Conservation (phyloP, 2,797 vertebrate species). For the Simalia tracyae region DNA sequence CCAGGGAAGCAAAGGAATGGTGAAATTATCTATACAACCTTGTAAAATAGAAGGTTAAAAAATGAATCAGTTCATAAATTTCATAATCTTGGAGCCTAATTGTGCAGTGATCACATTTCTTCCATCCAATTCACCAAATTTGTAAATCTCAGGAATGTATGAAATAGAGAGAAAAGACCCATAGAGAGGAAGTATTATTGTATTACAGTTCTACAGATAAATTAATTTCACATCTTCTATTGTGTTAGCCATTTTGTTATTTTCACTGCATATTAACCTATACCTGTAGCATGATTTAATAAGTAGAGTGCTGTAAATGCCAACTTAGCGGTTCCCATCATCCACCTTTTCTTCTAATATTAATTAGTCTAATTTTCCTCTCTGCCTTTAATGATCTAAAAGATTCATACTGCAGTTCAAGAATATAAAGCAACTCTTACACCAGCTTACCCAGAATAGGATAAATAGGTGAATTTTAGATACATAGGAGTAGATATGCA, state of each 20-base stretch:
- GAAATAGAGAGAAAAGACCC: not conserved
- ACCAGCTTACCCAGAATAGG: fast-evolving
- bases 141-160: not conserved
- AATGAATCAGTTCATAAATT: not conserved
- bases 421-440: constrained; percentile 17
- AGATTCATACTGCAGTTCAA: fast-evolving
- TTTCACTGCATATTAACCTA: constrained; percentile 22
- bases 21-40: not conserved
- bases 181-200: not conserved
- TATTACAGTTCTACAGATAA: not conserved
- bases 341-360: constrained; percentile 4
- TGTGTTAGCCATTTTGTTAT: constrained; percentile 22
- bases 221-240: not conserved
- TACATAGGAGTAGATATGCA: not conserved
- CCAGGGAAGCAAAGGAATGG: not conserved
- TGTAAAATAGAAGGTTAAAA: not conserved
- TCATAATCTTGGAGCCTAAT: not conserved
- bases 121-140: not conserved
- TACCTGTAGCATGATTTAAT: not conserved
- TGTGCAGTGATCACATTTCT: not conserved
- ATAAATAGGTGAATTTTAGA: not conserved
- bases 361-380: constrained; percentile 33
- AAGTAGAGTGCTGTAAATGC: not conserved
- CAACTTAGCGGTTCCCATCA: not conserved
- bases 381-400: constrained; percentile 20